These are phyloP conservation scores for Spheniscus mendiculus DNA, from an alignment of 2,113 vertebrate genomes.

Conservation along the genomic window DNA sequence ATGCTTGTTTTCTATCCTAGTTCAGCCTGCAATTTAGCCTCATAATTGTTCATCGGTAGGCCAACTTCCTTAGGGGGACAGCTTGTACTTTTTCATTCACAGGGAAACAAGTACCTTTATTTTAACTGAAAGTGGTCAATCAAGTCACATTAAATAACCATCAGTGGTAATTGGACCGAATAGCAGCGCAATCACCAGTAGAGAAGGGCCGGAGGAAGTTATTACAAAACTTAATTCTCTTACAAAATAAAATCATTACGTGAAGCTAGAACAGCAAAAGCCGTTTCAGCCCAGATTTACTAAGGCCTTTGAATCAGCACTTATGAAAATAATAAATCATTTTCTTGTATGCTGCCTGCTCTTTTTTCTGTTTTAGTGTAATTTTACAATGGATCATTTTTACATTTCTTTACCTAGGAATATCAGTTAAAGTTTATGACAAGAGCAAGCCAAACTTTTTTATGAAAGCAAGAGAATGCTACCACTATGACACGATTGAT, in stretches of 20 bases:
- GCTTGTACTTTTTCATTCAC: background rate
- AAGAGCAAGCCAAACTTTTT: slow-evolving; percentile 63
- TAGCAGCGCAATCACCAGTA: background rate
- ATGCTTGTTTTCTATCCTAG: slow-evolving; percentile 38
- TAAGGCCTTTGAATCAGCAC: background rate
- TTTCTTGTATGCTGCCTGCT: slow-evolving; percentile 38
- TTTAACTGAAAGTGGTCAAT: slow-evolving; percentile 31
- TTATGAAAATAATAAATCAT: background rate
- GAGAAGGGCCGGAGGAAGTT: background rate
- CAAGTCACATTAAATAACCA: slow-evolving; percentile 14
- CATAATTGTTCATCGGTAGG: background rate
- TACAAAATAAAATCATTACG: background rate
- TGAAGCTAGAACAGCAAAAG: background rate
- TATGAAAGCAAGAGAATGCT: slow-evolving; percentile 29
- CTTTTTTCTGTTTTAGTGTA: slow-evolving; percentile 76
- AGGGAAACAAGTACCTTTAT: slow-evolving; percentile 58
- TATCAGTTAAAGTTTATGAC: background rate
- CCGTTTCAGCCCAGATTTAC: background rate
- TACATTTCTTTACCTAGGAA: slow-evolving; percentile 26
- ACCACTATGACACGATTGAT: background rate
- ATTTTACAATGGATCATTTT: slow-evolving; percentile 26
- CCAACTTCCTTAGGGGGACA: background rate
- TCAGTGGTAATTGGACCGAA: background rate
- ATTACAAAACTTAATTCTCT: background rate
- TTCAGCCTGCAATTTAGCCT: slow-evolving; percentile 41